Base-by-base conservation (phyloP, 2,888 invertebrate species). In the Orthosia gothica region DNA sequence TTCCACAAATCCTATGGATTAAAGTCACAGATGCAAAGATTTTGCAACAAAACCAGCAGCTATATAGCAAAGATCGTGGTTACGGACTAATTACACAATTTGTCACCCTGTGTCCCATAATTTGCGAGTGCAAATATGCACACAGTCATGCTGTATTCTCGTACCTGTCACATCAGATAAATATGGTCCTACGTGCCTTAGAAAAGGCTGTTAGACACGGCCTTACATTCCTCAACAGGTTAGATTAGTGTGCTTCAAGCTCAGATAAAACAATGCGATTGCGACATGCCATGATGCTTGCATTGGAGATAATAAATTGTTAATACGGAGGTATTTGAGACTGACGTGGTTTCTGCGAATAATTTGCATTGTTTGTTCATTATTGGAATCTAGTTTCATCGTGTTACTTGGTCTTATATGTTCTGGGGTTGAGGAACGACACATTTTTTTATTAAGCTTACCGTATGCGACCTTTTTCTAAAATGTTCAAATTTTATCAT, bases 181-280 rank as follows among this genome's bases (percentile, higher is more conserved):
- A 93, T 93, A 91, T 91, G 90, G 88, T 91, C 89, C 92, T 92
- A 89, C 90, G 90, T 89, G 88, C 91, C 88, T 91, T 91, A 90
- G 90, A 91, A 92, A 89, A 90, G 89, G 88, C 87, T 88, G 89
- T 88, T 90, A 89, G 80, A 89, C 90, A 90, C 88, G 91, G 92
- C 92, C 92, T 92, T 90, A 91, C 93, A 95, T 95, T 94, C 93
- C 94, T 87, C 88, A 84, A 89, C 92, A 92, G 92, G 92, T 93
- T 91, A 91, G 89, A 90, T 91, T 90, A 86, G 85, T 86, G 82
- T 65, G 68, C 67, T 83, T 80, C 79, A 86, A 84, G 87, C 81
- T 85, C 73, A 87, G 91, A 91, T 92, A 89, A 90, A 91, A 92
- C 91, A 90, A 90, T 89, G 86, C 80, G 86, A 90, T 90, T 91